Percentiles rank a stretch among this genome's conserved stretches.
phyloP scores from a whole-genome alignment of 30 jellyfish, hydroid and myxozoan genomes.

The Hydra vulgaris region DNA sequence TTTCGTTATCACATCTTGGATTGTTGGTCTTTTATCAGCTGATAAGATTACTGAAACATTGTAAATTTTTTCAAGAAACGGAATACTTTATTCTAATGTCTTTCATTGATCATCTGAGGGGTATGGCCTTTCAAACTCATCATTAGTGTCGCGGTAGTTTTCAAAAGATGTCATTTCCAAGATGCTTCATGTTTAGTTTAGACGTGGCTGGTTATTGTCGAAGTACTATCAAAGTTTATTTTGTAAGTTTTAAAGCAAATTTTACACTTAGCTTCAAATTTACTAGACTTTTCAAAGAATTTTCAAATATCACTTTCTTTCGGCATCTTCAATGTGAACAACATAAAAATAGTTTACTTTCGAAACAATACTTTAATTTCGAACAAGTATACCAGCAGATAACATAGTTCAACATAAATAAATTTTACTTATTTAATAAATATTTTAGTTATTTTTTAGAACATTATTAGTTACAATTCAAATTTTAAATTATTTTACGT shows the following conservation, averaged over 20 bases:
- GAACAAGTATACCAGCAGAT: too few relatives aligned
- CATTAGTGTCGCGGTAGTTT: background rate
- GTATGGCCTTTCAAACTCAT: background rate
- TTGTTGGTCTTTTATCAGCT: background rate
- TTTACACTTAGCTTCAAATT: background rate
- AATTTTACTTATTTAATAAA: too few relatives aligned
- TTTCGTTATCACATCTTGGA: background rate
- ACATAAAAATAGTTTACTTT: too few relatives aligned
- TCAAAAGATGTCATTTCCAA: background rate
- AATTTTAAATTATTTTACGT: too few relatives aligned
- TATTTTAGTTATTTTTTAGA: too few relatives aligned
- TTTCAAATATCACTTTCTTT: background rate
- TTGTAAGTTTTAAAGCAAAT: background rate
- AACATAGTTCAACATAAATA: too few relatives aligned
- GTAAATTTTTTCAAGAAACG: background rate
- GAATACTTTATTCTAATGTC: background rate
- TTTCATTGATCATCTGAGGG: background rate
- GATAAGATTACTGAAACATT: background rate
- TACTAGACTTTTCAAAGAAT: background rate
- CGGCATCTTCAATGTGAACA: background rate
- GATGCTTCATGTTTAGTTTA: background rate
- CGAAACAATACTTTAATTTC: too few relatives aligned
- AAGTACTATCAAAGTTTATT: background rate
- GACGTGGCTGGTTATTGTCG: background rate
- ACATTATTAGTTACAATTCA: too few relatives aligned